Conservation (phyloP, 2,113 vertebrate species). For the Chitala chitala region DNA sequence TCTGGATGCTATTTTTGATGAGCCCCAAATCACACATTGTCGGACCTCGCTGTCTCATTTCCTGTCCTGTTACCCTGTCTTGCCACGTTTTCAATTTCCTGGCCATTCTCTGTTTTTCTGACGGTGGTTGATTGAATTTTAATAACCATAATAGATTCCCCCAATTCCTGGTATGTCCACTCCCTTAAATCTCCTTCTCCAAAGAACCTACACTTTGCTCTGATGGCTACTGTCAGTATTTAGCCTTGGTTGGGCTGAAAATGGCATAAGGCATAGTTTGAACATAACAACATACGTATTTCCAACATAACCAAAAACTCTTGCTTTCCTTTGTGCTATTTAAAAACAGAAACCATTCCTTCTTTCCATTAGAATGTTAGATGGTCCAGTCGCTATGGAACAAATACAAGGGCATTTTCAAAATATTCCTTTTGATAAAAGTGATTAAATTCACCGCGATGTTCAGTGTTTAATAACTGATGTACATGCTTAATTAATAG, state of each 20-base stretch:
- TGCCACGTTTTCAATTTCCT: conserved; percentile 15
- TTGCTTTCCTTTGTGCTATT: no score
- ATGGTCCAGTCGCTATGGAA: no score
- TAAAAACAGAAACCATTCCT: no score
- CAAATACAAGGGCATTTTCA: background rate
- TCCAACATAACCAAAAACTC: no score
- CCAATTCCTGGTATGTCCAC: background rate
- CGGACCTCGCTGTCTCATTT: background rate
- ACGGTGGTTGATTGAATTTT: conserved; percentile 20
- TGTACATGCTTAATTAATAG: background rate
- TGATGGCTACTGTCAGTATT: background rate
- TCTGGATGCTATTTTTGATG: background rate
- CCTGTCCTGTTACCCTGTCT: background rate
- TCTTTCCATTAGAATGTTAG: no score
- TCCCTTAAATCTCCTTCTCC: background rate
- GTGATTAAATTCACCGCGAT: background rate
- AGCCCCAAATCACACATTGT: background rate
- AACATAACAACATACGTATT: no score
- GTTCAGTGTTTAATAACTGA: background rate
- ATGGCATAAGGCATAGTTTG: no score
- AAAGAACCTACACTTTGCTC: background rate
- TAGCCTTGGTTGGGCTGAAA: background rate
- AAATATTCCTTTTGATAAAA: background rate
- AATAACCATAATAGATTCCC: conserved; percentile 21
- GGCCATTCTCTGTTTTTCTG: background rate